A percentile compares a stretch with the other conserved stretches of the same genome.
Evolutionary conservation across 2,888 invertebrate species (phyloP).

Genomic region (Philereme vetulata): DNA sequence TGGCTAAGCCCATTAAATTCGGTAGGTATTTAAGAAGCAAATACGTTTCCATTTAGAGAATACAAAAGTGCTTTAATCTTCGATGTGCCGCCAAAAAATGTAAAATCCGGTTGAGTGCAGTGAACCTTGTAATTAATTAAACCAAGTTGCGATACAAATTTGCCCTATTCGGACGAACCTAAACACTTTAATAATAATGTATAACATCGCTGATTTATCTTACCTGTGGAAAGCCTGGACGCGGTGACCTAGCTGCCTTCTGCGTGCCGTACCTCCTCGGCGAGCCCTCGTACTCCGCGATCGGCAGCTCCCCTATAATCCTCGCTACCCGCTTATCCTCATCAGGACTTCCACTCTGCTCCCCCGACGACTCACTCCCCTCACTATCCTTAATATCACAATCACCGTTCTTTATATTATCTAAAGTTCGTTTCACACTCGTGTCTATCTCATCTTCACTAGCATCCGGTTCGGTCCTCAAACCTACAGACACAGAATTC

Average conservation of each 20-base stretch:
- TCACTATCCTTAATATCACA: slow-evolving; percentile 79
- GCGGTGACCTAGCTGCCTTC: slow-evolving; percentile 89
- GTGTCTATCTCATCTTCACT: slow-evolving; percentile 80
- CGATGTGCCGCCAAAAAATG: too few relatives aligned
- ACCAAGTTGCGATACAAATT: too few relatives aligned
- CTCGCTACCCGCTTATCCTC: slow-evolving; percentile 82
- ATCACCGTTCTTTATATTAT: slow-evolving; percentile 80
- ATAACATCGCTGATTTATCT: slow-evolving; percentile 13
- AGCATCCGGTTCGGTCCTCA: slow-evolving; percentile 80
- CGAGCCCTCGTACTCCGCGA: slow-evolving; percentile 96
- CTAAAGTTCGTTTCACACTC: slow-evolving; percentile 80
- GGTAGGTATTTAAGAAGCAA: too few relatives aligned
- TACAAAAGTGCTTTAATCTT: too few relatives aligned
- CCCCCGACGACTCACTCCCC: slow-evolving; percentile 70
- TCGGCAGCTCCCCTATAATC: slow-evolving; percentile 93
- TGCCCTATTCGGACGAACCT: too few relatives aligned
- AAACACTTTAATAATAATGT: too few relatives aligned
- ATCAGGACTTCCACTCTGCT: slow-evolving; percentile 69
- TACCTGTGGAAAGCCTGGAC: slow-evolving; percentile 94
- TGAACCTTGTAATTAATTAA: too few relatives aligned
- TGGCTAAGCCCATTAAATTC: too few relatives aligned
- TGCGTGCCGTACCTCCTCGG: slow-evolving; percentile 93
- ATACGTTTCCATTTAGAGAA: too few relatives aligned
- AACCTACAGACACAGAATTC: slow-evolving; percentile 82
- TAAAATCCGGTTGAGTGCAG: too few relatives aligned